Evolutionary conservation across 2,888 invertebrate species (phyloP).

Genomic region (Lissonota sp.): DNA sequence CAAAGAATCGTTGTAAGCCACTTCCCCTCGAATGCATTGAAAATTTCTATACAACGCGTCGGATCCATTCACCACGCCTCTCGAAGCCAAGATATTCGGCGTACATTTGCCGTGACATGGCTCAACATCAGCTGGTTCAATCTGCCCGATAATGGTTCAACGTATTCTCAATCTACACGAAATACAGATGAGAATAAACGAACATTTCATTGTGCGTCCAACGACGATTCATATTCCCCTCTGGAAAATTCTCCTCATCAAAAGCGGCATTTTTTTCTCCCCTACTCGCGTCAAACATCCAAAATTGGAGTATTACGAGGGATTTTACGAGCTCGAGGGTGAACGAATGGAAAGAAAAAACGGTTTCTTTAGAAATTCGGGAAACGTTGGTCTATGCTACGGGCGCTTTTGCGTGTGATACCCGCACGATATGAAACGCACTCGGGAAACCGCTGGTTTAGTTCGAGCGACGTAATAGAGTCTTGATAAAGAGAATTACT

Average conservation of each 20-base stretch:
- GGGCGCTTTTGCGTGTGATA: slow-evolving; percentile 1
- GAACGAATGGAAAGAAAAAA: background rate
- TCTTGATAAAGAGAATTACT: slow-evolving; percentile 41
- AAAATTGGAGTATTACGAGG: background rate
- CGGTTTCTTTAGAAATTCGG: slow-evolving; percentile 2
- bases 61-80: slow-evolving; percentile 20
- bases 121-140: slow-evolving; percentile 18
- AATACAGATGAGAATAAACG: slow-evolving; percentile 12
- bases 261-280: background rate
- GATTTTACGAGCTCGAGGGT: background rate
- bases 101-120: background rate
- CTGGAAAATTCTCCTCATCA: background rate
- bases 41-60: slow-evolving; percentile 11
- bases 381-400: background rate
- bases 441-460: background rate
- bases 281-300: background rate
- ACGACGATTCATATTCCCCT: background rate
- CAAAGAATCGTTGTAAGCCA: slow-evolving; percentile 9
- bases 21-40: slow-evolving; percentile 3
- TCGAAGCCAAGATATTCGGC: background rate
- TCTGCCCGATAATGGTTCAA: slow-evolving; percentile 30
- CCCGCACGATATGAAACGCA: slow-evolving; percentile 28
- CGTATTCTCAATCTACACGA: slow-evolving; percentile 7
- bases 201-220: background rate
- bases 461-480: slow-evolving; percentile 28